Evolutionary conservation across 2,888 invertebrate genomes (phyloP), one percentile per base, ranked within the genome.

Genomic region (Malthinus seriepunctatus): DNA sequence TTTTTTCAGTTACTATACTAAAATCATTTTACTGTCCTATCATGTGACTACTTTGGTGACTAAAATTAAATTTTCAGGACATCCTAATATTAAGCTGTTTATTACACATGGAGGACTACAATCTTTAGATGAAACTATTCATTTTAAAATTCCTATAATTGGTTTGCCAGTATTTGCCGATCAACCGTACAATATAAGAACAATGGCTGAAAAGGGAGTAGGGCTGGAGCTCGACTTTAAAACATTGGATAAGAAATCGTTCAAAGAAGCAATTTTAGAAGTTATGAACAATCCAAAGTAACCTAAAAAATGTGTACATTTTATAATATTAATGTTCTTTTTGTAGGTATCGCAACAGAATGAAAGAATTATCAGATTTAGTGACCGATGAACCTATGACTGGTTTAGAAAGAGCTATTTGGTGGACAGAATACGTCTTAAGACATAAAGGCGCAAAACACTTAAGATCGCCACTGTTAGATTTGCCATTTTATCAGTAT

Each of bases 161-260:
- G 58, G 64, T 5, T 66, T 73, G 38, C 73, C 72, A 32, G 67
- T 73, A 42, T 68, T 69, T 50, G 69, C 45, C 10, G 73, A 73
- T 56, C 73, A 73, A 48, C 60, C 51, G 37, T 55, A 48, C 15
- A 73, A 73, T 60, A 64, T 23, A 23, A 23, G 23, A 23, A 2
- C 3, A 23, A 23, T 14, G 39, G 15, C 12, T n/a, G 23, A 23
- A 42, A n/a, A n/a, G 12, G 15, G 15, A 15, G n/a, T 15, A 2
- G 71, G 70, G 3, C 71, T 78, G 15, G 79, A 78, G 2, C n/a
- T 79, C 0, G 71, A 76, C 8, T 64, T 75, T 10, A 67, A 73
- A 9, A 65, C 71, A 0, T 33, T 77, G 0, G 70, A 69, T 7
- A 71, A 72, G 33, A 63, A 71, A 1, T n/a, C 59, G 6, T 59